phyloP scores from a whole-genome alignment of 2,888 invertebrate species.

The Scotopteryx bipunctaria region DNA sequence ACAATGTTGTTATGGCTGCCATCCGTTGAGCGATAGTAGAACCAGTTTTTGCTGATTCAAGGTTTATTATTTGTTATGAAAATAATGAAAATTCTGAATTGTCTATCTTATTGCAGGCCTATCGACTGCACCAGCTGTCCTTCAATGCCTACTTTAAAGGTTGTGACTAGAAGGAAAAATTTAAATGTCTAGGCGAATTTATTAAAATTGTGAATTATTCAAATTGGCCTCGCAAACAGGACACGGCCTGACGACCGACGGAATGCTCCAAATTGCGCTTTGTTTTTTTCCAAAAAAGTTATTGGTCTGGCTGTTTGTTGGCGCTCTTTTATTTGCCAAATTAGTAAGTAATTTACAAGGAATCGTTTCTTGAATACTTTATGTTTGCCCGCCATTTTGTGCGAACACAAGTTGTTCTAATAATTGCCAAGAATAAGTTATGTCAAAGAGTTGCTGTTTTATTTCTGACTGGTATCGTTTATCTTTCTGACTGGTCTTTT shows the following conservation, averaged over 20 bases:
- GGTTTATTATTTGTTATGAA: no score
- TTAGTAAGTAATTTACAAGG: constrained; percentile 5
- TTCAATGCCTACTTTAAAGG: not conserved
- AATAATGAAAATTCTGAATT: no score
- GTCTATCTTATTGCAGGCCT: not conserved
- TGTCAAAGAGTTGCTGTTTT: no score
- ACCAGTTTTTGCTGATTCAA: no score
- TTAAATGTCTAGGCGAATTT: constrained; percentile 34
- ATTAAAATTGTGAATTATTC: constrained; percentile 41
- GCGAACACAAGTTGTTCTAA: no score
- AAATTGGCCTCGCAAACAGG: constrained; percentile 32
- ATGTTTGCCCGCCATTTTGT: no score
- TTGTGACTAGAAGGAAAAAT: constrained; percentile 20
- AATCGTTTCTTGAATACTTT: constrained; percentile 2
- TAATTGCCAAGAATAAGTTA: no score
- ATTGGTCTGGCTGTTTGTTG: constrained; percentile 17
- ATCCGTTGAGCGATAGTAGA: no score
- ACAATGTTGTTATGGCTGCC: no score
- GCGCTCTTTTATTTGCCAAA: constrained; percentile 2
- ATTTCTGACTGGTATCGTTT: no score
- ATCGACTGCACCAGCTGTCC: not conserved
- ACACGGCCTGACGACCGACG: constrained; percentile 11
- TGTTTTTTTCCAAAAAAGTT: constrained; percentile 22
- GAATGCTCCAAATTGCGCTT: constrained; percentile 19
- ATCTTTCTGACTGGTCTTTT: no score